Evolutionary conservation across 2,113 vertebrate species (phyloP).

Genomic region (Pluvianellus socialis): DNA sequence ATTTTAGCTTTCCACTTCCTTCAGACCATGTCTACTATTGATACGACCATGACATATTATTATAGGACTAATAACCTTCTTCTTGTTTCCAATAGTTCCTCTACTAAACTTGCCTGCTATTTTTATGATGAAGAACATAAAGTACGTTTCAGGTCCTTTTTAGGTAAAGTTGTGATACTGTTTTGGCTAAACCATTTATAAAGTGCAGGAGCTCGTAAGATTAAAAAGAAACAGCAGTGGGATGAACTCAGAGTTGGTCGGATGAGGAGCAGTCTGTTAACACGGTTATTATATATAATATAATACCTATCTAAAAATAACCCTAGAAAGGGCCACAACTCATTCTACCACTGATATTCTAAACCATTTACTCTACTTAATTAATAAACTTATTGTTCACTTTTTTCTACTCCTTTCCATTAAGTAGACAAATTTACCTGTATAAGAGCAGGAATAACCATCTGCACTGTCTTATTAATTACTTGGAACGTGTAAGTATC

Average conservation of each 20-base stretch:
- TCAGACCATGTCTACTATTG: background rate
- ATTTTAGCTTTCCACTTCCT: background rate
- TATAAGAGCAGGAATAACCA: slow-evolving; percentile 93
- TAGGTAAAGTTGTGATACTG: background rate
- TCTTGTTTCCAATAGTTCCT: background rate
- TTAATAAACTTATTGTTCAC: background rate
- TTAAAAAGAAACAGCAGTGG: background rate
- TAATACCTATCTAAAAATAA: background rate
- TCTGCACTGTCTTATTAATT: slow-evolving; percentile 93
- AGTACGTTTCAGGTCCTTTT: background rate
- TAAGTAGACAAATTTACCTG: slow-evolving; percentile 72
- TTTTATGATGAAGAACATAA: background rate
- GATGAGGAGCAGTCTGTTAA: background rate
- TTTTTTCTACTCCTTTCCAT: background rate
- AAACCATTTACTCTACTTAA: background rate
- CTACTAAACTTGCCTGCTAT: background rate
- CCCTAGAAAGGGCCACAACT: background rate
- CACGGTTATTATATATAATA: background rate
- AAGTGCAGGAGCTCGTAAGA: background rate
- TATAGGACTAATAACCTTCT: background rate
- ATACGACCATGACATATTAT: background rate
- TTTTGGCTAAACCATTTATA: background rate
- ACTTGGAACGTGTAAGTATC: slow-evolving; percentile 96
- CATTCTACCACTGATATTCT: background rate
- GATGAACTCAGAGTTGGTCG: background rate